These are phyloP conservation scores for Apamea sordens DNA, from an alignment of 2,888 invertebrate species.

Conservation along the genomic window DNA sequence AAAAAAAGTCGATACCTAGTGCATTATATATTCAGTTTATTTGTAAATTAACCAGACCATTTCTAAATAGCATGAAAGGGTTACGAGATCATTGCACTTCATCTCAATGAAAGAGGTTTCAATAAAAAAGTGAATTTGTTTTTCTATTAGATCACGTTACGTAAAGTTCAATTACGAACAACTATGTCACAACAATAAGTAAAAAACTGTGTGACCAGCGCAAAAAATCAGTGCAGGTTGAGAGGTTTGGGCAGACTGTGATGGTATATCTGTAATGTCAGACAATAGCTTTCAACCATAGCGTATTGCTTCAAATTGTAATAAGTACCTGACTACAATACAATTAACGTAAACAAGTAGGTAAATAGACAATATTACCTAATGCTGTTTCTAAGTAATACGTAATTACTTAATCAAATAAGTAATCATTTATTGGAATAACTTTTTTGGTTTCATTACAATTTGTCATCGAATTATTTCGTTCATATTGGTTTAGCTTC, in stretches of 20 bases:
- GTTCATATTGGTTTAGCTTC: not conserved
- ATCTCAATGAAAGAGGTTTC: slow-evolving; percentile 68
- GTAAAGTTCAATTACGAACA: slow-evolving; percentile 81
- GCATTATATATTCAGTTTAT: slow-evolving; percentile 35
- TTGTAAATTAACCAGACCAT: slow-evolving; percentile 57
- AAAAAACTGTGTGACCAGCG: slow-evolving; percentile 72
- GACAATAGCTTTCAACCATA: no score
- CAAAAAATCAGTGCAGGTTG: slow-evolving; percentile 48
- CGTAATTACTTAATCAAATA: no score
- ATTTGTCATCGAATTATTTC: slow-evolving; percentile 17
- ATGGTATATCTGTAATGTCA: slow-evolving; percentile 12
- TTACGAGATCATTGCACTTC: slow-evolving; percentile 69
- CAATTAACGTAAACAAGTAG: not conserved
- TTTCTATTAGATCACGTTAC: slow-evolving; percentile 80
- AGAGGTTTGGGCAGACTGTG: slow-evolving; percentile 41
- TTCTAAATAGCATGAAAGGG: slow-evolving; percentile 63
- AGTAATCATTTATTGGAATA: slow-evolving; percentile 2
- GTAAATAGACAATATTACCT: not conserved
- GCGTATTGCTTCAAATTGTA: no score
- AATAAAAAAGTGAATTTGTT: slow-evolving; percentile 70
- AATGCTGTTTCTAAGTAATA: not conserved
- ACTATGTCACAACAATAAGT: slow-evolving; percentile 79
- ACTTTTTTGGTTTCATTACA: slow-evolving; percentile 5
- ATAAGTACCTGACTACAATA: not conserved
- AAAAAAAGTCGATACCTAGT: slow-evolving; percentile 42